Conservation (phyloP, 30 jellyfish, hydroid and myxozoan species). For the Cassiopea xamachana region DNA sequence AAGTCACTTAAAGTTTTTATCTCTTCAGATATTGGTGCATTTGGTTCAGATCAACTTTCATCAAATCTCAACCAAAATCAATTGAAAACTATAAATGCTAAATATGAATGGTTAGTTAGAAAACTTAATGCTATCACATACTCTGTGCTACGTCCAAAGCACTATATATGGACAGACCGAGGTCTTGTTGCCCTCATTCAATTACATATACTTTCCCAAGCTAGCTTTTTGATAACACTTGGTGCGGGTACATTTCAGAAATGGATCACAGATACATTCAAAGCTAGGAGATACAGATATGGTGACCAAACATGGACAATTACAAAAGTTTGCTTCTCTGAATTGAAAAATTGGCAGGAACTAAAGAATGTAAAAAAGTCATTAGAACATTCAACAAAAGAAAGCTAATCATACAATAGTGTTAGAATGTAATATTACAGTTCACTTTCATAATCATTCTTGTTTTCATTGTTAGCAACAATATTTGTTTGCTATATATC, state of each 20-base stretch:
- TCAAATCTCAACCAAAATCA: slow-evolving; percentile 44
- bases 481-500: no score
- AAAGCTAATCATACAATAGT: not conserved
- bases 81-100: slow-evolving; percentile 15
- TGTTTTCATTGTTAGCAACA: no score
- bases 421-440: no score
- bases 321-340: slow-evolving; percentile 85
- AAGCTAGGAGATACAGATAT: slow-evolving; percentile 30
- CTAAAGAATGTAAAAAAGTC: not conserved
- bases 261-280: slow-evolving; percentile 87
- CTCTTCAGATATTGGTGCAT: slow-evolving; percentile 81
- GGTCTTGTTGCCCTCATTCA: slow-evolving; percentile 96
- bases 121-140: slow-evolving; percentile 66
- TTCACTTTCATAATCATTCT: no score
- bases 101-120: slow-evolving; percentile 39
- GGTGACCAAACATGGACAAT: slow-evolving; percentile 78
- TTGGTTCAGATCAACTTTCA: slow-evolving; percentile 91
- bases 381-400: not conserved
- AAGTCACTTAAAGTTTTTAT: slow-evolving; percentile 66
- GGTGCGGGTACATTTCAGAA: slow-evolving; percentile 98
- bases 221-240: slow-evolving; percentile 79
- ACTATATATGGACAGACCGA: slow-evolving; percentile 87
- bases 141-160: slow-evolving; percentile 64
- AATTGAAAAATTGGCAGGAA: slow-evolving; percentile 50
- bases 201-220: slow-evolving; percentile 78